These are phyloP conservation scores for Choloepus hoffmanni DNA, from an alignment of 2,113 vertebrate species.

Conservation along the genomic window DNA sequence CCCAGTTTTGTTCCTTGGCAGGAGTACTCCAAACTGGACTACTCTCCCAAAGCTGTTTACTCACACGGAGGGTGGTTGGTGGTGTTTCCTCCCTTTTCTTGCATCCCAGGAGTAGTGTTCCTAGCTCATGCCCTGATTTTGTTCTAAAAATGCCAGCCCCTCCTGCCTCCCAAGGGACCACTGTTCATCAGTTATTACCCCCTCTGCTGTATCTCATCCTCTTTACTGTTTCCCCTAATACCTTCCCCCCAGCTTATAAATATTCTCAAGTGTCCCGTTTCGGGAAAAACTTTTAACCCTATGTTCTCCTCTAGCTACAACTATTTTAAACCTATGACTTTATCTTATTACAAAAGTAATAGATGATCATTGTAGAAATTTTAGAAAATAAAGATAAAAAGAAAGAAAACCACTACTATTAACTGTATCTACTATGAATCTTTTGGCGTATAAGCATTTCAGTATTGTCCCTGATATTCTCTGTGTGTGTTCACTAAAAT, in stretches of 20 bases:
- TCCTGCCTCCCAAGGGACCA: background rate
- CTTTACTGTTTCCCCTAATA: background rate
- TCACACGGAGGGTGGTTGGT: background rate
- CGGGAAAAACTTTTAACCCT: background rate
- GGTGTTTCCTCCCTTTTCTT: background rate
- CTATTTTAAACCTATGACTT: constrained; percentile 13
- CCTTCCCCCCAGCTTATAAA: background rate
- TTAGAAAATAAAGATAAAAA: constrained; percentile 52
- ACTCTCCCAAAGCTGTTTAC: background rate
- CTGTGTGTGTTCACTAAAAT: background rate
- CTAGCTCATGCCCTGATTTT: background rate
- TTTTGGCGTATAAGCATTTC: background rate
- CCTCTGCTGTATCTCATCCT: background rate
- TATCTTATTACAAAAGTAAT: background rate
- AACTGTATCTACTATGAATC: background rate
- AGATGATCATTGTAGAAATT: constrained; percentile 6
- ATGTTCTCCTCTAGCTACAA: background rate
- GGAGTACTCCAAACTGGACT: background rate
- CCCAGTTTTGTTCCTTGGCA: background rate
- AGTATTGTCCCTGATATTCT: background rate
- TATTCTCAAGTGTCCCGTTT: background rate
- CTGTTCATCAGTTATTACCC: background rate
- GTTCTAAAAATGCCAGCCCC: background rate
- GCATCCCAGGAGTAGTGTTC: background rate
- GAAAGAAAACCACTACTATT: background rate